A percentile compares a stretch with the other conserved stretches of the same genome.
Conservation (phyloP, 1,140 invertebrate genomes). For the Lasioglossum baleicum region DNA sequence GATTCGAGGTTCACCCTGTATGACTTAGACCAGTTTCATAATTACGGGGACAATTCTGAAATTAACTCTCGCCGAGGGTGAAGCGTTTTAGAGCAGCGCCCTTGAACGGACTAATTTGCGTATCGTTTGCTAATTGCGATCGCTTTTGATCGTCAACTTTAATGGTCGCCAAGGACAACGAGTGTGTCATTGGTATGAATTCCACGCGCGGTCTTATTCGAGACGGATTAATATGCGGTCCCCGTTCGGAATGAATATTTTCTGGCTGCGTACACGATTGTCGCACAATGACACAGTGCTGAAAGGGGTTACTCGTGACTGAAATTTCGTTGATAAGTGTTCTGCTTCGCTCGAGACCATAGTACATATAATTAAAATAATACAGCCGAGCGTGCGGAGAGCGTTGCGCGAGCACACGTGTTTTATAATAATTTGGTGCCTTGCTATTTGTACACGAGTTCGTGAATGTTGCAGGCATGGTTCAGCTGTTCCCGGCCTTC, state of each 20-base stretch:
- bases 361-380: constrained; percentile 3
- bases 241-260: constrained; percentile 64
- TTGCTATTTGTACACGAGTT: too few species aligned
- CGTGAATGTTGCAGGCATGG: too few species aligned
- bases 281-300: constrained; percentile 69
- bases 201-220: constrained; percentile 49
- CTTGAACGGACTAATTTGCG: background rate
- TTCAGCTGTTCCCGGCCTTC: background rate
- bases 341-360: background rate
- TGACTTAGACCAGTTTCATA: too few species aligned
- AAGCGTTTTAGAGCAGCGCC: background rate
- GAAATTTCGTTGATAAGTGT: constrained; percentile 50
- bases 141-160: background rate
- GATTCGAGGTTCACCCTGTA: too few species aligned
- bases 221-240: constrained; percentile 63
- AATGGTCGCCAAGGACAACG: background rate
- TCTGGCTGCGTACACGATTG: constrained; percentile 45
- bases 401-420: background rate
- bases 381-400: background rate
- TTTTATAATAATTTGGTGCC: background rate
- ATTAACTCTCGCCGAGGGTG: background rate
- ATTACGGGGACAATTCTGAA: too few species aligned
- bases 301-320: constrained; percentile 68
- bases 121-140: background rate
- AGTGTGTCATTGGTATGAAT: constrained; percentile 37